Base-by-base conservation (phyloP, 2,113 vertebrate genomes). In the Ammodytes dubius region DNA sequence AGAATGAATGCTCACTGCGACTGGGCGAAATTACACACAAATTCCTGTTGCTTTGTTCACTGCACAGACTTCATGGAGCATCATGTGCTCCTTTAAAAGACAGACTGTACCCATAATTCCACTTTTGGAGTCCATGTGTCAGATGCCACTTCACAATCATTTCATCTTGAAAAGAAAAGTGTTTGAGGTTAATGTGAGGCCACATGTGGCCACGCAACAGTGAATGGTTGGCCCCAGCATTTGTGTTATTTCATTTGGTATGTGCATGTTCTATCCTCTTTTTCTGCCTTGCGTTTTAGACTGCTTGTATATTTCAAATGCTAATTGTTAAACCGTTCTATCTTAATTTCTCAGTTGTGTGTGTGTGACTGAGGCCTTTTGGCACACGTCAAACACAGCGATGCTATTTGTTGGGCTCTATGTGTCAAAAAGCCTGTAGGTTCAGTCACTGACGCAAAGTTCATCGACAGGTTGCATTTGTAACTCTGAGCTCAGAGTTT, bases 401-500 rank as follows among this genome's bases (percentile, higher is more conserved):
- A 56, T 7, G 49, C 27, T 42, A 45, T 54, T 57, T 63, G 19
- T 10, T 63, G 27, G 47, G 76, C 53, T 60, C 59, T 56, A 39
- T 47, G 57, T 56, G 61, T 43, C 40, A 37, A 5, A 58, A 49
- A 70, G 19, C 27, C 75, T 19, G 11, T 8, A 52, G 74, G 27
- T 85, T 64, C 53, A 85, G 39, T 74, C 69, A 67, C 52, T 65
- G 58, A 46, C 59, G 14, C 49, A 75, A 87, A 82, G 86, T 85
- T 90, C 79, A 85, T 69, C 35, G 67, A 79, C 83, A 83, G 85
- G 74, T 87, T 84, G 63, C 74, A 78, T 87, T 81, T 81, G 83
- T 63, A 84, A 81, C 89, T 86, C 83, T 81, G 74, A 85, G 69
- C 78, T 85, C 69, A 88, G 76, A 86, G 79, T 82, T 27, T 79